A percentile compares a stretch with the other conserved stretches of the same genome.
These are phyloP conservation scores for Andrena bucephala DNA, from an alignment of 2,888 invertebrate species.

Conservation along the genomic window DNA sequence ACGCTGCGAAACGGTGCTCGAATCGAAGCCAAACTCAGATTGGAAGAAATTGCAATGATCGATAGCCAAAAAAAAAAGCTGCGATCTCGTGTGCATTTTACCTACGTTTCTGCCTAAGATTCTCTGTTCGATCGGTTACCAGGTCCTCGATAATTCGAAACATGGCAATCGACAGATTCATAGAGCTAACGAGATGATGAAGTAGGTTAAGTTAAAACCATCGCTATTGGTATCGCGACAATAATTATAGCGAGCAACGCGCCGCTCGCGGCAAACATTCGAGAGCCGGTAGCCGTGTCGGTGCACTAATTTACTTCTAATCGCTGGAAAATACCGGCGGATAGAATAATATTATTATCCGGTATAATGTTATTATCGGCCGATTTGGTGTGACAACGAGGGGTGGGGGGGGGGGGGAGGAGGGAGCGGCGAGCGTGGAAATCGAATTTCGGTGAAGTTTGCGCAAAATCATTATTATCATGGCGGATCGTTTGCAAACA, in stretches of 20 bases:
- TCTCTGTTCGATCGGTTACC: not conserved
- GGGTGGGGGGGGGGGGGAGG: no score
- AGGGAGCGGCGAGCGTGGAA: conserved; percentile 7
- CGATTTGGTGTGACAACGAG: conserved; percentile 27
- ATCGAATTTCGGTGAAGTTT: conserved; percentile 60
- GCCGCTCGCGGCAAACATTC: conserved; percentile 41
- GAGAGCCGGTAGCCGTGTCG: conserved; percentile 9
- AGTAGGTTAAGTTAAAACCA: conserved; percentile 48
- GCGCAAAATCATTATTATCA: conserved; percentile 63
- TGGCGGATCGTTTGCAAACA: conserved; percentile 61
- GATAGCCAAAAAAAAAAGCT: no score
- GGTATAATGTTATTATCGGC: conserved; percentile 61
- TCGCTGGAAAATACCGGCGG: conserved; percentile 57
- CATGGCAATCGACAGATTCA: conserved; percentile 33
- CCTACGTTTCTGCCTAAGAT: no score
- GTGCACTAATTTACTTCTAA: conserved; percentile 58
- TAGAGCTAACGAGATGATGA: conserved; percentile 40
- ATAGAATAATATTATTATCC: conserved; percentile 65
- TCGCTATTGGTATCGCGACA: conserved; percentile 23
- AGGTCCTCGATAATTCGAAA: not conserved
- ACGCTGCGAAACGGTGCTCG: conserved; percentile 29
- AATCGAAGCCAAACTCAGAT: not conserved
- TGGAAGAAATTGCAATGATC: no score
- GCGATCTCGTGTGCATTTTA: no score
- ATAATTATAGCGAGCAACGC: conserved; percentile 47